phyloP scores from a whole-genome alignment of 2,888 invertebrate species.

The Diaphora mendica region DNA sequence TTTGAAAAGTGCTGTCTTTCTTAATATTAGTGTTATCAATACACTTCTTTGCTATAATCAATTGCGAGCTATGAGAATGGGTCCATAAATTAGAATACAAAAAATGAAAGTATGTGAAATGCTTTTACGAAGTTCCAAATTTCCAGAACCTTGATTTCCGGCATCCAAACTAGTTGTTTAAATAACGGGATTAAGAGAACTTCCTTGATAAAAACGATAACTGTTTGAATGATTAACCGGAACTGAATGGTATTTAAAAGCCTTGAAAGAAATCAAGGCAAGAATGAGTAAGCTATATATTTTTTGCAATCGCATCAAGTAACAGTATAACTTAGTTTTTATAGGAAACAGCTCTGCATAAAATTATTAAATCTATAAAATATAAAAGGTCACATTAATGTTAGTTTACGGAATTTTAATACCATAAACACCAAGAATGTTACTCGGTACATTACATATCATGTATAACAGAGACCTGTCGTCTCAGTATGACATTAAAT shows the following conservation, averaged over 20 bases:
- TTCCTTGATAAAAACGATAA: neutral
- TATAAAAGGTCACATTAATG: neutral
- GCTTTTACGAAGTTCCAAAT: neutral
- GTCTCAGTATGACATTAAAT: neutral
- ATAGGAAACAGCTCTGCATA: neutral
- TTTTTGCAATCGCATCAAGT: neutral
- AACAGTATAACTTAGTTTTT: neutral
- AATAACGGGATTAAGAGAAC: neutral
- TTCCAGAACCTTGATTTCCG: neutral
- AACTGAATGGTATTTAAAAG: neutral
- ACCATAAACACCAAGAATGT: neutral
- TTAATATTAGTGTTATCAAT: neutral
- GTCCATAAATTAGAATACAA: neutral
- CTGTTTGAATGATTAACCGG: neutral
- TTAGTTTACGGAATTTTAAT: neutral
- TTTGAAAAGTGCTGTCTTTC: neutral
- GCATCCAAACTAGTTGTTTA: neutral
- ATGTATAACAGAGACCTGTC: neutral
- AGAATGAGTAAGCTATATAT: neutral
- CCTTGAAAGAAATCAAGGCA: neutral
- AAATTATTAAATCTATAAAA: neutral
- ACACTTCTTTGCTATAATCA: neutral
- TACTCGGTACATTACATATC: neutral
- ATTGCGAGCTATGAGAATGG: neutral
- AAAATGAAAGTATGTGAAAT: neutral